Conservation (phyloP, 2,888 invertebrate genomes). For the Nemurella pictetii region DNA sequence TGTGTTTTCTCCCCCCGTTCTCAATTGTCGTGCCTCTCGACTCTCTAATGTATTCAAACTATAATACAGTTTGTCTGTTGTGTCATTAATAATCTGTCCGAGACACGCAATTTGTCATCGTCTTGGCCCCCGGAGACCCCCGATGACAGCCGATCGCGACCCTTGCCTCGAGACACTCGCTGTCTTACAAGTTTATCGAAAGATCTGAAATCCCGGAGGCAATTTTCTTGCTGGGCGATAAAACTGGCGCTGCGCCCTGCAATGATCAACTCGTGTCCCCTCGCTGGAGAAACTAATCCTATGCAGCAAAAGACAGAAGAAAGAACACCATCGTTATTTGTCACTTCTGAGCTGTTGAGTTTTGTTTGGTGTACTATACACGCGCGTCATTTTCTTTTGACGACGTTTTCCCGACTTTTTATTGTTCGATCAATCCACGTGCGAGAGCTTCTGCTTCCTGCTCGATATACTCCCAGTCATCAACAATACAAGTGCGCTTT, state of each 20-base stretch:
- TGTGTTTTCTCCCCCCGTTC: not conserved
- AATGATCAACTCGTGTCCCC: not conserved
- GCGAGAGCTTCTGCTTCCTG: not conserved
- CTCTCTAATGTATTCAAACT: not conserved
- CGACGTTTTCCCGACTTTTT: not conserved
- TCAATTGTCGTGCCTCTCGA: not conserved
- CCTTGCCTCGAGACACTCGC: not conserved
- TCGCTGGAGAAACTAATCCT: not conserved
- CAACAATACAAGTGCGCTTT: not conserved
- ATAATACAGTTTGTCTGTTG: not conserved
- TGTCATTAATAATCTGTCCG: constrained; percentile 23
- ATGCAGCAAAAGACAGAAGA: not conserved
- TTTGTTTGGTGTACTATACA: not conserved
- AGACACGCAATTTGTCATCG: constrained; percentile 28
- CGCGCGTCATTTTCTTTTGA: not conserved
- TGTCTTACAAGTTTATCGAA: not conserved
- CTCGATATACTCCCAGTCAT: not conserved
- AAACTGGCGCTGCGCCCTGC: not conserved
- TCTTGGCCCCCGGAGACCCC: not conserved
- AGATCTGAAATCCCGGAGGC: not conserved
- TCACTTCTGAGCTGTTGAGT: not conserved
- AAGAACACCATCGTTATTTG: not conserved
- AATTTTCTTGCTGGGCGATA: not conserved
- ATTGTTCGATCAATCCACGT: not conserved
- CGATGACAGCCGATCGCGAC: constrained; percentile 7